Base-by-base conservation (phyloP, 1,140 invertebrate species). In the Glomeris maerens region DNA sequence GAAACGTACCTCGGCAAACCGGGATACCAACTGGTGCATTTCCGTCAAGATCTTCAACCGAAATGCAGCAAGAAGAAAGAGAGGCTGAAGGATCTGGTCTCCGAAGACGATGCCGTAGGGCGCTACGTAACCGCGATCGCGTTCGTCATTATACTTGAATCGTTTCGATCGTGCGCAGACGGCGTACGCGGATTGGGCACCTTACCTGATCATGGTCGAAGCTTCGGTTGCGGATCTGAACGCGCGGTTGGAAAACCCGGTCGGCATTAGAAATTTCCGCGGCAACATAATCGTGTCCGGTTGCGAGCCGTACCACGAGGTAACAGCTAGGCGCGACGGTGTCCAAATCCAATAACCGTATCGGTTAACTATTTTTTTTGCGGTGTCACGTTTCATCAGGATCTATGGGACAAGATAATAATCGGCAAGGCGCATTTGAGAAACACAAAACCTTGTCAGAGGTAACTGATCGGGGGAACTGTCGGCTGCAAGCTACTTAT, bases 241-340 rank as follows among this genome's bases (percentile, higher is more conserved):
- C 60, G 63, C 52, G 7, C 67, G 72, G 49, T 47, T 80, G 7
- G 60, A 72, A 14, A 66, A 74, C 14, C 61, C 68, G 20, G 69
- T 78, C 1, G 64, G 69, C n/a, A 49, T 72, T 3, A 57, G 73
- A 47, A 64, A 75, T 47, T 84, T 83, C 60, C 67, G 81, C 31
- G 73, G 76, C 1, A 83, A 81, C 62, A 76, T 84, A 50, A 67
- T 83, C 0, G 67, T 84, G 4, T 73, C 74, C 55, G 79, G 78
- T 1, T 64, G 73, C 1, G 54, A 67, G 21, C 59, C 78, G 2
- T 80, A 74, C 57, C 77, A 74, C 2, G 81, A 84, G 64, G 59
- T 49, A 23, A 45, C 20, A n/a, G n/a, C n/a, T n/a, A n/a, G n/a
- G n/a, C n/a, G n/a, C n/a, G n/a, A n/a, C n/a, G n/a, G n/a, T n/a